Evolutionary conservation across 2,888 invertebrate species (phyloP).

Genomic region (Pterostichus niger): DNA sequence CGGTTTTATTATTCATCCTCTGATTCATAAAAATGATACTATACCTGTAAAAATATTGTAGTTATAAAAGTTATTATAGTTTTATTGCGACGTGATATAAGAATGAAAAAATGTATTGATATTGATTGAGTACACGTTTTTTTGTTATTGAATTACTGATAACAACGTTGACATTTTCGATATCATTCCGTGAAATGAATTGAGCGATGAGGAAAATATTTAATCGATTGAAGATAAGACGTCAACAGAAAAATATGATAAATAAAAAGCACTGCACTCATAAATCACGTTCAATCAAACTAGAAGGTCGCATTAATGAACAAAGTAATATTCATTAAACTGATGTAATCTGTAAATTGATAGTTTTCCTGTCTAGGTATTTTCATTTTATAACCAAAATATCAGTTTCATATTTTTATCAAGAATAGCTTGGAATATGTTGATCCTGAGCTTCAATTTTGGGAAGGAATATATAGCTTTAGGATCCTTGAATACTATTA

Average conservation of each 20-base stretch:
- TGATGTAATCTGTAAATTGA: too few relatives aligned
- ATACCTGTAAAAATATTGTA: background rate
- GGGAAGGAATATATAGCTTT: too few relatives aligned
- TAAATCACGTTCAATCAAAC: too few relatives aligned
- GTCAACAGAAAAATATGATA: conserved; percentile 18
- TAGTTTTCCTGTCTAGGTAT: too few relatives aligned
- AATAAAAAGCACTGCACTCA: background rate
- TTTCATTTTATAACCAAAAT: too few relatives aligned
- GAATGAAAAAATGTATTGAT: background rate
- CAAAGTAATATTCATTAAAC: too few relatives aligned
- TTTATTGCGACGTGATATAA: background rate
- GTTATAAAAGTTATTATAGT: background rate
- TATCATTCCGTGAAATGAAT: conserved; percentile 47
- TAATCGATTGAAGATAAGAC: conserved; percentile 42
- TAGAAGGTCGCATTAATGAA: too few relatives aligned
- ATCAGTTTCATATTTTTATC: too few relatives aligned
- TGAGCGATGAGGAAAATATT: conserved; percentile 46
- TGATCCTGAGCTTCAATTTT: too few relatives aligned
- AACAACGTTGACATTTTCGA: conserved; percentile 28
- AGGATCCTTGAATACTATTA: too few relatives aligned
- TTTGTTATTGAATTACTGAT: conserved; percentile 43
- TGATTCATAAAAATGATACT: background rate
- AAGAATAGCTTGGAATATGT: too few relatives aligned
- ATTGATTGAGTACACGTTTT: conserved; percentile 28
- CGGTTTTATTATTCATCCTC: background rate